Base-by-base conservation (phyloP, 2,797 vertebrate genomes). In the Xenopus petersii region DNA sequence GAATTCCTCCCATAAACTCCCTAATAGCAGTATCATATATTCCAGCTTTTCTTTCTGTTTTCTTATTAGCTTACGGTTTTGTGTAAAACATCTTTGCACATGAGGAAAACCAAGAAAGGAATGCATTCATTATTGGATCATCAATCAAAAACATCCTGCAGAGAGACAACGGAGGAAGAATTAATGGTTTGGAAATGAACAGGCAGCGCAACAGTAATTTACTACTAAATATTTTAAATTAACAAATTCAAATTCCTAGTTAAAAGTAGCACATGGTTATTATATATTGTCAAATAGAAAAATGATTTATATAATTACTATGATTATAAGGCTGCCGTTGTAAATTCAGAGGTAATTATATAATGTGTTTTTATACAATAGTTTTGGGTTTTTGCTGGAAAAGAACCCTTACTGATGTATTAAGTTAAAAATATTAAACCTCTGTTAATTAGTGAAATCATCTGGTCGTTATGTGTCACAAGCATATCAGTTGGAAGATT, bases 151-250 rank as follows among this genome's bases (percentile, higher is more conserved):
- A 54, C 49, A 47, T 74, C 65, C 64, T 68, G 64, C 58, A 68
- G 73, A 68, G 65, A 67, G 46, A 68, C 47, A 68, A 42, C 46
- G 61, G 54, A 74, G 11, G 49, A 42, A 74, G 48, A 62, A 67
- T 62, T 68, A 42, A 62, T 74, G 59, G 65, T 47, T 74, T 51
- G 67, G 47, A 62, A 61, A 68, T 74, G 66, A 54, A 33, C 64
- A 74, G 64, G 5, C 72, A 74, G 48, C 51, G 49, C 33, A 47
- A n/a, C 21, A 46, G 71, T 64, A 42, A 73, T 59, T 66, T 49
- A 49, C 64, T 74, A 51, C 16, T 49, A 74, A 67, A 67, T 74
- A 17, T 74, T 67, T 67, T 5, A 74, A 74, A 67, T 74, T 21
- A 60, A 54, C 48, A 58, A 21, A 74, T 74, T 60, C 30, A 60